These are phyloP conservation scores for Cheilosia pagana DNA, from an alignment of 2,888 invertebrate species.

Conservation along the genomic window DNA sequence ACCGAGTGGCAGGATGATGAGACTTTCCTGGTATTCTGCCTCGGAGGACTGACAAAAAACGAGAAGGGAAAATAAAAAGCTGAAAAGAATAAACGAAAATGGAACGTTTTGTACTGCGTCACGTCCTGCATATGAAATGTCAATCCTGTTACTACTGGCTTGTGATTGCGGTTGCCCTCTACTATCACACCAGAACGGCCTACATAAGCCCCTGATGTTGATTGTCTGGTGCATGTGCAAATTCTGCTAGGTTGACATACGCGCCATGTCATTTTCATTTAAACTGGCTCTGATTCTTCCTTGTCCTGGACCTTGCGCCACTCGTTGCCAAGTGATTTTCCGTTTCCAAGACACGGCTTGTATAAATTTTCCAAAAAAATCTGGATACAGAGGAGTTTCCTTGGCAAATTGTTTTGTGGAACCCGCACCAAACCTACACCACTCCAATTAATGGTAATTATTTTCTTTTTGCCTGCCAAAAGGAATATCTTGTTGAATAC, in stretches of 20 bases:
- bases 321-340: conserved; percentile 1
- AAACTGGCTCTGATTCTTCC: conserved; percentile 3
- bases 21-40: conserved; percentile 52
- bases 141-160: conserved; percentile 62
- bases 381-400: background rate
- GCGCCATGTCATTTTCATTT: conserved; percentile 40
- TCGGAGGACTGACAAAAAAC: conserved; percentile 33
- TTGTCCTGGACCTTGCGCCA: background rate
- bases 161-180: conserved; percentile 58
- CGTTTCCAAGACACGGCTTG: background rate
- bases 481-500: background rate
- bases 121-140: conserved; percentile 67
- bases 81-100: conserved; percentile 47
- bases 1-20: conserved; percentile 54
- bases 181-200: conserved; percentile 8
- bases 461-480: background rate
- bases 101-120: conserved; percentile 66
- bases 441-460: background rate
- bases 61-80: conserved; percentile 6
- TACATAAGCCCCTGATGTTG: conserved; percentile 49
- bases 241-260: conserved; percentile 56
- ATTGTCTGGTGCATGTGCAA: conserved; percentile 67
- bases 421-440: too few relatives aligned
- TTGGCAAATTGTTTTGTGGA: background rate
- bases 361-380: background rate